Conservation (phyloP, 2,113 vertebrate species). For the Scytalopus superciliaris region DNA sequence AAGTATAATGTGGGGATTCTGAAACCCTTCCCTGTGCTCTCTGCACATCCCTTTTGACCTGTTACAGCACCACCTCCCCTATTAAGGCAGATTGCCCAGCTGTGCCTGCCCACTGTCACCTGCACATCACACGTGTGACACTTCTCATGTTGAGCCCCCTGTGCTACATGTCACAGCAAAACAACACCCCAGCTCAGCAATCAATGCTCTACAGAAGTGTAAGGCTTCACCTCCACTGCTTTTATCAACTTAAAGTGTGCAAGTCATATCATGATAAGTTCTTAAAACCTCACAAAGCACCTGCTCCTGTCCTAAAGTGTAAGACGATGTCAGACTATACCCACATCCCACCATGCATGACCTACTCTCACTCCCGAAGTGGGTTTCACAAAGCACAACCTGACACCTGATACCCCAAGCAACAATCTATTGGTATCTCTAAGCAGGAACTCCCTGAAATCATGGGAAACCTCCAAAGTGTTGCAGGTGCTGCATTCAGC, state of each 20-base stretch:
- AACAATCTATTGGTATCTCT: background rate
- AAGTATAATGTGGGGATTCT: fast-evolving
- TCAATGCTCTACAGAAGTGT: fast-evolving
- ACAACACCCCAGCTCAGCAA: background rate
- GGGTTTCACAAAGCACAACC: background rate
- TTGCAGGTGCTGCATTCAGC: background rate
- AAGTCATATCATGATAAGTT: background rate
- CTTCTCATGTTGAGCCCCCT: background rate
- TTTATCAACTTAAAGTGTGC: background rate
- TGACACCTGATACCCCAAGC: background rate
- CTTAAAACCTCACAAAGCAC: background rate
- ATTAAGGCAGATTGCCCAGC: fast-evolving
- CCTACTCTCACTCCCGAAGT: background rate
- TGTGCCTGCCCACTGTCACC: background rate
- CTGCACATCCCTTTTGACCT: background rate
- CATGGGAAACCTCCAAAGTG: background rate
- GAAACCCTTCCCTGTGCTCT: background rate
- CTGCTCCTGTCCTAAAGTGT: background rate
- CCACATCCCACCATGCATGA: background rate
- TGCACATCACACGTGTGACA: fast-evolving
- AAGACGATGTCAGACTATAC: background rate
- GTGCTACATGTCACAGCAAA: no score
- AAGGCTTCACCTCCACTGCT: background rate
- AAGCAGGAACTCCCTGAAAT: background rate
- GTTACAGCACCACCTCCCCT: fast-evolving